These are phyloP conservation scores for Ellobium chinense DNA, from an alignment of 2,888 invertebrate genomes.

Conservation along the genomic window DNA sequence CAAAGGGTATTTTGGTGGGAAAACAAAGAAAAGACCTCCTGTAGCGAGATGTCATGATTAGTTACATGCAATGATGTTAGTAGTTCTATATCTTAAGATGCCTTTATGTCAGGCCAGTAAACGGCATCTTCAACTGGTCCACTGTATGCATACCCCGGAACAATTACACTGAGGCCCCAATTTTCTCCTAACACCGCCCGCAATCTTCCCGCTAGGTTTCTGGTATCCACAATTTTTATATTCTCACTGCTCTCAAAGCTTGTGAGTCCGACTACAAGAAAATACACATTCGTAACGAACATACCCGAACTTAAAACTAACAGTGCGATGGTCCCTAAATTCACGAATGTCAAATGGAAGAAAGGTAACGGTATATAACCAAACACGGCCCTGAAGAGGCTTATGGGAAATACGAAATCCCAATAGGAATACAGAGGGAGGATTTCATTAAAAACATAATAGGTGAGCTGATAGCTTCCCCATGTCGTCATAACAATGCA, in stretches of 20 bases:
- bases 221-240: constrained; percentile 60
- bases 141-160: constrained; percentile 64
- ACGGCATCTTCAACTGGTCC: constrained; percentile 65
- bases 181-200: constrained; percentile 66
- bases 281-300: constrained; percentile 52
- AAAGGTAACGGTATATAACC: constrained; percentile 54
- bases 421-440: constrained; percentile 46
- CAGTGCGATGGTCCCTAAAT: constrained; percentile 63
- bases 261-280: constrained; percentile 60
- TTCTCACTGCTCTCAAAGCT: constrained; percentile 66
- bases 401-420: constrained; percentile 64
- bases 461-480: constrained; percentile 54
- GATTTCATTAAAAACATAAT: constrained; percentile 51
- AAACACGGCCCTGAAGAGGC: constrained; percentile 56
- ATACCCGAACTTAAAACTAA: constrained; percentile 56
- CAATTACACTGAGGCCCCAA: constrained; percentile 68
- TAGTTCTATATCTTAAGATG: no score
- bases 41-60: no score
- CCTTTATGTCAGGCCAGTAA: constrained; percentile 57
- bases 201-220: constrained; percentile 53
- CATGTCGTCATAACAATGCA: constrained; percentile 58
- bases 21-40: no score
- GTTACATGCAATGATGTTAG: no score
- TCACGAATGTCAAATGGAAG: constrained; percentile 54
- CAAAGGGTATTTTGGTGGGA: no score